Evolutionary conservation across 2,888 invertebrate genomes (phyloP).

Genomic region (Harmothoe impar): DNA sequence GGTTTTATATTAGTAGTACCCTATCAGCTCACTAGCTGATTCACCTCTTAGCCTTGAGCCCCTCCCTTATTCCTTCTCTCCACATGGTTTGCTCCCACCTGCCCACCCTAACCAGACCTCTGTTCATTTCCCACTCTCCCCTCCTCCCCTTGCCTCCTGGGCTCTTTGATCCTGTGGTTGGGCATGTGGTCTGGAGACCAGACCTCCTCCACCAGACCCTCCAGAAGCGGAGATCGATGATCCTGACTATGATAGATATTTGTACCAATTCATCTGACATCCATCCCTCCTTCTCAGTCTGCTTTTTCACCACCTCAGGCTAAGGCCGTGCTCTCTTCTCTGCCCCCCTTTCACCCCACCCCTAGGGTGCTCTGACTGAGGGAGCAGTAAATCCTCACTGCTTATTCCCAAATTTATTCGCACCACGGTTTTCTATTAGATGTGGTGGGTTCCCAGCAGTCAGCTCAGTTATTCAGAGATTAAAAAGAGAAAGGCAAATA

Average conservation of each 20-base stretch:
- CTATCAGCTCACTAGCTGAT: no score
- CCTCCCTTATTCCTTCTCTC: no score
- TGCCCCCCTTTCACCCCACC: background rate
- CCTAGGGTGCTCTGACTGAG: no score
- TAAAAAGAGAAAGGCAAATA: no score
- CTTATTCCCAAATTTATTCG: no score
- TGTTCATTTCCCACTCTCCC: background rate
- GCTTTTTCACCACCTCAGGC: background rate
- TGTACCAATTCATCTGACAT: slow-evolving; percentile 12
- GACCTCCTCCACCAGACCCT: background rate
- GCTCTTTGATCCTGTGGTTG: background rate
- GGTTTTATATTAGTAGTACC: no score
- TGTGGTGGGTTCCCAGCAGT: no score
- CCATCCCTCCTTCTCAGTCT: background rate
- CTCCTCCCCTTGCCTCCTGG: background rate
- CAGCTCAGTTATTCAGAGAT: no score
- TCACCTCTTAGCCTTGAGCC: no score
- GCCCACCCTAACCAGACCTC: background rate
- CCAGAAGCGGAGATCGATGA: background rate
- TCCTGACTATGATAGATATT: background rate
- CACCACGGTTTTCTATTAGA: no score
- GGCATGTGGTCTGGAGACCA: slow-evolving; percentile 21
- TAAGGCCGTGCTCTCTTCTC: background rate
- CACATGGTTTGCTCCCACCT: no score
- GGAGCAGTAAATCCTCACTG: no score